Evolutionary conservation across 2,888 invertebrate genomes (phyloP), one percentile per base, ranked within the genome.

Genomic region (Drosophila engyochracea): DNA sequence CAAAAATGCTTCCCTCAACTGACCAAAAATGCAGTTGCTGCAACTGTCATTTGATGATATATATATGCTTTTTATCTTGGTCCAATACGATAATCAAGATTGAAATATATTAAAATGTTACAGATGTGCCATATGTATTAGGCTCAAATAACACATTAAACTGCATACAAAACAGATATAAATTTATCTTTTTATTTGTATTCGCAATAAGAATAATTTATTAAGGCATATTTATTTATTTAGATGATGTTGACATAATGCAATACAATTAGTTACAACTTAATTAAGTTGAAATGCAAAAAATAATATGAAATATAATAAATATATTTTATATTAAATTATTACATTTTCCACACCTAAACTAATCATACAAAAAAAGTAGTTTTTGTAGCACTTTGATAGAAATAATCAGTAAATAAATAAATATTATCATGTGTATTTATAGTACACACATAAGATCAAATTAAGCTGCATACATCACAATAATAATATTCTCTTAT

Each of bases 21-120:
- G 25, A 16, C 16, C 54, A 14, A 67, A 47, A 30, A 19, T 52
- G 30, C 35, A 25, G 9, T 58, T 33, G 49, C 28, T 39, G 68
- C 68, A 39, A 39, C 22, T 68, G 70, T 68, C 14, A 69, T 19
- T 31, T 30, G 47, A 68, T 68, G 25, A 30, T 25, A 10, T 6
- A n/a, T 9, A n/a, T 54, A 30, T 30, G n/a, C 39, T 7, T 19
- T 37, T 49, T 64, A 66, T 52, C 28, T 35, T 30, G n/a, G 53
- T 39, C 41, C n/a, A 35, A 19, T 37, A 54, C 5, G 22, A 0
- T 6, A 33, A 54, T n/a, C 25, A 25, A 55, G 55, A 55, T 55
- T 19, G 19, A 35, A 35, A 19, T 28, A 6, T 37, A 25, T 12
- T 28, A 4, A 37, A 28, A 14, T 39, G 28, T 12, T 25, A 0